phyloP scores from a whole-genome alignment of 2,797 vertebrate genomes.

The Lepus townsendii region DNA sequence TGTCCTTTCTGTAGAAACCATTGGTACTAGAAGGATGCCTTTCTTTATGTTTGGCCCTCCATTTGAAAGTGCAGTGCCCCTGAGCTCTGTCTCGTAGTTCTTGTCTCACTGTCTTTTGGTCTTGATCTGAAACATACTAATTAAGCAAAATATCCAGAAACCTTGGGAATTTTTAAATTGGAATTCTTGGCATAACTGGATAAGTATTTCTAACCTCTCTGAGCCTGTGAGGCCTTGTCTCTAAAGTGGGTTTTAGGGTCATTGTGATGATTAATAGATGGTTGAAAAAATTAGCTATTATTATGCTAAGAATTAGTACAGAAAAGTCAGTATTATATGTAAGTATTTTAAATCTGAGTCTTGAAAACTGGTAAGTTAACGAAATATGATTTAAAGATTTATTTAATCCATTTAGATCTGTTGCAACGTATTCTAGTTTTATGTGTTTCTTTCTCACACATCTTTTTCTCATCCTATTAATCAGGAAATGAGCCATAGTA shows the following conservation, averaged over 20 bases:
- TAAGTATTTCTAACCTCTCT: neutral
- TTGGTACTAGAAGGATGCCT: neutral
- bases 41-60: neutral
- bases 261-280: slow-evolving; percentile 43
- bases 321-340: slow-evolving; percentile 44
- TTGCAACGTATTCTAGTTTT: slow-evolving; percentile 35
- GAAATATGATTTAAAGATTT: neutral
- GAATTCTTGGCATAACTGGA: neutral
- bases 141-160: slow-evolving; percentile 37
- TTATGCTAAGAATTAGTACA: slow-evolving; percentile 39
- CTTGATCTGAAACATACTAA: slow-evolving; percentile 28
- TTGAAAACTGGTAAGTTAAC: slow-evolving; percentile 4
- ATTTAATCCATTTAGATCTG: slow-evolving; percentile 40
- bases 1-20: slow-evolving; percentile 34
- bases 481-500: slow-evolving; percentile 45
- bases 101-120: neutral
- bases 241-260: neutral
- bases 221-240: neutral
- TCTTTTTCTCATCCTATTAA: slow-evolving; percentile 51
- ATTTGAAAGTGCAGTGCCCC: neutral
- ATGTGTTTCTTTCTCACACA: slow-evolving; percentile 16
- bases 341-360: slow-evolving; percentile 50
- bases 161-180: neutral
- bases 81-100: slow-evolving; percentile 8
- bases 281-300: slow-evolving; percentile 44